Base-by-base conservation (phyloP, 2,113 vertebrate species). In the Ammospiza nelsoni region DNA sequence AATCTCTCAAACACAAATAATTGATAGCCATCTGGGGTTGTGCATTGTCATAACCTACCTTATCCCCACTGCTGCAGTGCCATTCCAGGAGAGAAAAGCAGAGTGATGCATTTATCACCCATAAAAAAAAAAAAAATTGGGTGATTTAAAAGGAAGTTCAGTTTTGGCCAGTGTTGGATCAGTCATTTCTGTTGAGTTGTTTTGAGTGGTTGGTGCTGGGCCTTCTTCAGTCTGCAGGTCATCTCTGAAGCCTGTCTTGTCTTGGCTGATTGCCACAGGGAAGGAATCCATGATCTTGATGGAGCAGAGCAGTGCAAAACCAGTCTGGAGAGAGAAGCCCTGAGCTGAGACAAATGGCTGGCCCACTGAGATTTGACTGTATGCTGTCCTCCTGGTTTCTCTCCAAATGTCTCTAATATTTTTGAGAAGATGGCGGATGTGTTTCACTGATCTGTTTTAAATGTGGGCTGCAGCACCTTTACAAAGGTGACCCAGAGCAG, bases 1-100 rank as follows among this genome's bases (percentile, higher is more conserved):
- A 94, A 73, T 87, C 66, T 83, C 59, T 84, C 66, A 73, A 92
- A 90, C 76, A 94, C 51, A 91, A 93, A 89, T 84, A 41, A 90
- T 51, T 94, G 81, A 89, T 91, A 95, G 68, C 74, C 44, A 95
- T 94, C 81, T 94, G 9, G 2, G 69, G 44, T 66, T 91, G 29
- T 49, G 63, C 58, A 17, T 79, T 96, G 90, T 90, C 83, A 90
- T 90, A 94, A 85, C 78, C 19, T 88, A 59, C 75, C 24, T 67
- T 78, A 74, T 81, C 48, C 51, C 25, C 1, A 5, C 28, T 14
- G 18, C 19, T 62, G 24, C 11, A 2, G 48, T 85, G 27, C 0
- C 1, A 44, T 91, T 74, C 55, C 37, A 74, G 28, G 33, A 66
- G 66, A 65, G 51, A 55, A 89, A 92, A 91, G 69, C 39, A 69